Conservation (phyloP, 2,797 vertebrate genomes). For the Moxostoma hubbsi region DNA sequence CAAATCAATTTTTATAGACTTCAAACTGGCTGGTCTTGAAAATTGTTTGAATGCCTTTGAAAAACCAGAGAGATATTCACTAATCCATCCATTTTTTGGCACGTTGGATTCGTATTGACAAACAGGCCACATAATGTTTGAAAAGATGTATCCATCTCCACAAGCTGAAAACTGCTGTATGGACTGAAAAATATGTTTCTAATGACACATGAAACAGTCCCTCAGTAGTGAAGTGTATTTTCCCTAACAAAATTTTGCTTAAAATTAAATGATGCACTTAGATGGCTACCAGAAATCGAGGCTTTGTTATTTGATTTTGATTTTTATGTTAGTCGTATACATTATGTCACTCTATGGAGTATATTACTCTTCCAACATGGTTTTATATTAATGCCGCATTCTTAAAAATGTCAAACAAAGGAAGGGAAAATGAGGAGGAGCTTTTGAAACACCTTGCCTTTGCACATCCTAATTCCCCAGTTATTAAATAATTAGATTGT, state of each 20-base stretch:
- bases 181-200: constrained; percentile 9
- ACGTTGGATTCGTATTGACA: constrained; percentile 54
- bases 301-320: constrained; percentile 4
- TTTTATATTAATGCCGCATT: constrained; percentile 12
- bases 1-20: constrained; percentile 85
- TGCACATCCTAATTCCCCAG: constrained; percentile 38
- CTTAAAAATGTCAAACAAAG: not conserved
- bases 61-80: constrained; percentile 60
- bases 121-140: constrained; percentile 35
- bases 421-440: not conserved
- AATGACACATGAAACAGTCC: constrained; percentile 1
- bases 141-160: constrained; percentile 43
- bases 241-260: not conserved
- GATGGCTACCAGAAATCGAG: not conserved
- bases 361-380: constrained; percentile 11
- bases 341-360: not conserved
- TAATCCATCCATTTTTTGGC: constrained; percentile 60
- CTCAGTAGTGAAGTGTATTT: constrained; percentile 1
- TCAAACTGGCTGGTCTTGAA: constrained; percentile 83
- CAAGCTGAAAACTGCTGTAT: constrained; percentile 38
- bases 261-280: not conserved
- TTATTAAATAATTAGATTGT: constrained; percentile 51
- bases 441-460: constrained; percentile 9
- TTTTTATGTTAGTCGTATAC: not conserved
- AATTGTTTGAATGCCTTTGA: constrained; percentile 80